Conservation (phyloP, 35 echinoderm and acorn worm genomes). For the Anneissia japonica region DNA sequence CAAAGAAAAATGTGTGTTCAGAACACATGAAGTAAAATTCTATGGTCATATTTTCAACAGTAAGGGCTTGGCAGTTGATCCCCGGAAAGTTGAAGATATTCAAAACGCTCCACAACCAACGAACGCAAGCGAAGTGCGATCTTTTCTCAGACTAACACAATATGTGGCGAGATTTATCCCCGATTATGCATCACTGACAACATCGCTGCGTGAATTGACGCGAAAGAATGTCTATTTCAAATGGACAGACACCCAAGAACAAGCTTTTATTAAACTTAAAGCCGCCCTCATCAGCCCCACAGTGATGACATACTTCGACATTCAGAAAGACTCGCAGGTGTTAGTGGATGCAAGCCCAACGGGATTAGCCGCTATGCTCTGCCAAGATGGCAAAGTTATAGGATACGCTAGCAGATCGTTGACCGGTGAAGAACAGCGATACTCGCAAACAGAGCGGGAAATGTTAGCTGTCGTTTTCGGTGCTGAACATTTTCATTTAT, state of each 20-base stretch:
- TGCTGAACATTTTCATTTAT: conserved; percentile 28
- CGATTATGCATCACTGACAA: background rate
- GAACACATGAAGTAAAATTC: background rate
- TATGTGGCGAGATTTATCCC: background rate
- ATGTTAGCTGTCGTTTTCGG: conserved; percentile 33
- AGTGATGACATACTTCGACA: conserved; percentile 31
- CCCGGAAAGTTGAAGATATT: background rate
- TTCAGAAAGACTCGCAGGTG: background rate
- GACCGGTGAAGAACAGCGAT: conserved; percentile 20
- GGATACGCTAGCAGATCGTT: conserved; percentile 32
- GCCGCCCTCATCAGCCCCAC: background rate
- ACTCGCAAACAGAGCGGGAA: conserved; percentile 49
- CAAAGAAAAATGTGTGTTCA: background rate
- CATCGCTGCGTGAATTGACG: background rate
- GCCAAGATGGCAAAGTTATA: background rate
- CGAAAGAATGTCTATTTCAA: background rate
- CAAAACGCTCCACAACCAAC: background rate
- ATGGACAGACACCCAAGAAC: conserved; percentile 18
- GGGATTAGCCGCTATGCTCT: background rate
- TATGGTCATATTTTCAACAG: background rate
- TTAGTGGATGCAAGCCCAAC: conserved; percentile 4
- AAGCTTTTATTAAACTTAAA: conserved; percentile 49
- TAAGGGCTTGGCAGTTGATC: background rate
- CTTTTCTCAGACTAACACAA: background rate
- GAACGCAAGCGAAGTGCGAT: background rate